Evolutionary conservation across 1,140 invertebrate species (phyloP).

Genomic region (Zaprionus nigranus): DNA sequence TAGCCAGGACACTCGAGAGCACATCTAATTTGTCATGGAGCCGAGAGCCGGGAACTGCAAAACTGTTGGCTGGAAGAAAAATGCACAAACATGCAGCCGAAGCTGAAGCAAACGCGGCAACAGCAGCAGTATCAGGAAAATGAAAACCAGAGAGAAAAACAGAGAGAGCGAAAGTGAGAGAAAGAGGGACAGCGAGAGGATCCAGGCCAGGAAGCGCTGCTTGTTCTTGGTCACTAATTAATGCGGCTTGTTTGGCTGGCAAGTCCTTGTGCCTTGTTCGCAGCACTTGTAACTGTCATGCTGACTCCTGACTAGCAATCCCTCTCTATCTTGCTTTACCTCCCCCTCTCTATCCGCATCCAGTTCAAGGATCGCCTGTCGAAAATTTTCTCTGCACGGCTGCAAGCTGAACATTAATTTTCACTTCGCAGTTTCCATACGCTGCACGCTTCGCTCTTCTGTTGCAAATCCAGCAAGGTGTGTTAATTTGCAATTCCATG

Average conservation of each 20-base stretch:
- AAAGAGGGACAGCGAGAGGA: background rate
- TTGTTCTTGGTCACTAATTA: constrained; percentile 77
- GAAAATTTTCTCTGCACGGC: constrained; percentile 50
- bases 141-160: background rate
- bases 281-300: constrained; percentile 58
- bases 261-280: constrained; percentile 47
- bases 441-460: constrained; percentile 3
- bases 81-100: constrained; percentile 35
- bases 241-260: constrained; percentile 72
- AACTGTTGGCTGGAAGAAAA: constrained; percentile 40
- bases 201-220: constrained; percentile 11
- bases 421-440: constrained; percentile 37
- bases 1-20: constrained; percentile 63
- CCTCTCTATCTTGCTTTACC: background rate
- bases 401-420: constrained; percentile 66
- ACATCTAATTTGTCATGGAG: constrained; percentile 75
- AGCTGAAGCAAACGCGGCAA: background rate
- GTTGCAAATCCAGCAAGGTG: constrained; percentile 20
- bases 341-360: background rate
- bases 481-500: constrained; percentile 38
- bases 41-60: constrained; percentile 23
- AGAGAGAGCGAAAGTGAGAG: background rate
- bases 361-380: constrained; percentile 36
- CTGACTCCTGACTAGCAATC: background rate
- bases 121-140: background rate